Evolutionary conservation across 2,888 invertebrate species (phyloP).

Genomic region (Siphlonurus alternatus): DNA sequence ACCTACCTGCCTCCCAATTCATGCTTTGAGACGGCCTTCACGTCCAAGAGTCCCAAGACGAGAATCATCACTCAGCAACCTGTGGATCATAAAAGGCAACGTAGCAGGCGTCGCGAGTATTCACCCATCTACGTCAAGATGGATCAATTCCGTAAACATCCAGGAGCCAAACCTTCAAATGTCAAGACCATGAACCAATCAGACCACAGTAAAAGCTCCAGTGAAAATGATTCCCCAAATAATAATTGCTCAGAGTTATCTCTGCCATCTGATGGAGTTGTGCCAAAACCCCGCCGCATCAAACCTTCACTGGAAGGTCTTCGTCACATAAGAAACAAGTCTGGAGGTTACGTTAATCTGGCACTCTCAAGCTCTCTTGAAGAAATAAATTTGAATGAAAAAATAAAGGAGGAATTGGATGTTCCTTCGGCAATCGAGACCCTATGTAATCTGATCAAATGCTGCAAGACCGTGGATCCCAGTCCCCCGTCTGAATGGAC

Average conservation of each 20-base stretch:
- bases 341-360: slow-evolving; percentile 19
- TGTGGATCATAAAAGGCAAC: background rate
- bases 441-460: slow-evolving; percentile 13
- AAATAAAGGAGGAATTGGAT: slow-evolving; percentile 11
- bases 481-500: background rate
- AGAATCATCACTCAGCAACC: slow-evolving; percentile 17
- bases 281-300: background rate
- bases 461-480: background rate
- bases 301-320: background rate
- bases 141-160: background rate
- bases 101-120: background rate
- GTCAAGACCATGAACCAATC: background rate
- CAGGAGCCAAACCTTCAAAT: background rate
- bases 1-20: slow-evolving; percentile 16
- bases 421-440: slow-evolving; percentile 13
- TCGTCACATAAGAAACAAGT: slow-evolving; percentile 16
- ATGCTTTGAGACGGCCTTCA: slow-evolving; percentile 24
- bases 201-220: background rate
- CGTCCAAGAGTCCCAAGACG: slow-evolving; percentile 22
- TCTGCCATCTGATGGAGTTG: background rate
- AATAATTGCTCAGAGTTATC: too few relatives aligned
- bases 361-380: slow-evolving; percentile 15
- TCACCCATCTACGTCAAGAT: background rate
- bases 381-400: background rate
- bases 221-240: too few relatives aligned